Evolutionary conservation across 2,888 invertebrate genomes (phyloP).

Genomic region (Drosophila nr. fundita): DNA sequence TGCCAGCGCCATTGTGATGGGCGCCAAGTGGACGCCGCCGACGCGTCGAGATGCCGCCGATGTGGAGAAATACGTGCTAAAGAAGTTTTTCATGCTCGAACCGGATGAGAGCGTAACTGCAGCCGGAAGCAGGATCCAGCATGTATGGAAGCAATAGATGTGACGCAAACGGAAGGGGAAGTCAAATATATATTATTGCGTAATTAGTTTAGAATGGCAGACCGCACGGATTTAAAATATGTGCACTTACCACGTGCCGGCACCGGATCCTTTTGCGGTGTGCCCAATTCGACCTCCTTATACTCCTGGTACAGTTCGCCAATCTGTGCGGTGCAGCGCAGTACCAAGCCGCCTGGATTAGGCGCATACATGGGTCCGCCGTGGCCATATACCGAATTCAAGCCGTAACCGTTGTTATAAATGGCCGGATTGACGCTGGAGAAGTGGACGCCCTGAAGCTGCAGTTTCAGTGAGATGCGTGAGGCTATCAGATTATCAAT

Average conservation of each 20-base stretch:
- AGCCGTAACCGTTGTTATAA: conserved; percentile 59
- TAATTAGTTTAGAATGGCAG: conserved; percentile 46
- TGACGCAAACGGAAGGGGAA: conserved; percentile 50
- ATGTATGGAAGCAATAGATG: background rate
- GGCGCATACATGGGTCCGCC: conserved; percentile 72
- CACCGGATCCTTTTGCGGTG: conserved; percentile 90
- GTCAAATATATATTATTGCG: conserved; percentile 54
- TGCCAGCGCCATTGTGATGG: conserved; percentile 43
- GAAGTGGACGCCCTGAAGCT: conserved; percentile 84
- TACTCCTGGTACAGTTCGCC: conserved; percentile 89
- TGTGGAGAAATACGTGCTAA: conserved; percentile 80
- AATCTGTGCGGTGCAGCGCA: conserved; percentile 90
- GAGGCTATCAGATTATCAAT: conserved; percentile 84
- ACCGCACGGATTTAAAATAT: conserved; percentile 1
- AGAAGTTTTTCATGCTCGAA: conserved; percentile 81
- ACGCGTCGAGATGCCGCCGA: conserved; percentile 61
- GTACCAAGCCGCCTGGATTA: conserved; percentile 87
- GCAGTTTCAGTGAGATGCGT: conserved; percentile 83
- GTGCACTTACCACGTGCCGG: conserved; percentile 90
- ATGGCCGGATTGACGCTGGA: conserved; percentile 76
- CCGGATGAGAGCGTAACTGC: conserved; percentile 83
- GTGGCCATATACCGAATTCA: conserved; percentile 74
- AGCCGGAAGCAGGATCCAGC: conserved; percentile 33
- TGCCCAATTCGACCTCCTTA: conserved; percentile 89
- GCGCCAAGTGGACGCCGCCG: conserved; percentile 51